Conservation (phyloP, 2,113 vertebrate species). For the Cacatua alba region DNA sequence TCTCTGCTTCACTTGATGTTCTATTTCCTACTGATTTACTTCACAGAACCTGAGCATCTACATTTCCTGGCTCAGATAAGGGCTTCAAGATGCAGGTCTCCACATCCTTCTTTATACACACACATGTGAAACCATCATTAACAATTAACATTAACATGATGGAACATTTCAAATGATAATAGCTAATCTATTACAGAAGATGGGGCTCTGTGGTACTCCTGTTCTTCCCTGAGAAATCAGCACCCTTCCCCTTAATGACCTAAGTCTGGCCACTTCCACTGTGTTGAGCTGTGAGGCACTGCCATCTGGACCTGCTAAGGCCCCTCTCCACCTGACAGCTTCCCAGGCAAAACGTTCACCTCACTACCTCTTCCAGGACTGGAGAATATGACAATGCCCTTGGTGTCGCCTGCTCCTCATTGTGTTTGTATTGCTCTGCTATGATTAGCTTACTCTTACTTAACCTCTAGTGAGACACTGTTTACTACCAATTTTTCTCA, state of each 20-base stretch:
- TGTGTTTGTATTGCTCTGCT: not conserved
- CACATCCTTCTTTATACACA: not conserved
- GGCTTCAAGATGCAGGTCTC: not conserved
- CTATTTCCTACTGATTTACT: not conserved
- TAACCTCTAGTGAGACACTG: not conserved
- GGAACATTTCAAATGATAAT: not conserved
- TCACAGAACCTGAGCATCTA: not conserved
- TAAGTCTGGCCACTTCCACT: not conserved
- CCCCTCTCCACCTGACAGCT: not conserved
- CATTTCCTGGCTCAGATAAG: not conserved
- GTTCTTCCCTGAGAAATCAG: not conserved
- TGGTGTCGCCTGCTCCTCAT: not conserved
- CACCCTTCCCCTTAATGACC: fast-evolving
- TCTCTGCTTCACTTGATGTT: not conserved
- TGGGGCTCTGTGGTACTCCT: not conserved
- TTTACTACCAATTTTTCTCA: not conserved
- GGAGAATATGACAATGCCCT: not conserved
- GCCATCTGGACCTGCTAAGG: not conserved
- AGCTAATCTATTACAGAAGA: not conserved
- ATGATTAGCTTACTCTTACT: not conserved
- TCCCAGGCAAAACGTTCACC: not conserved
- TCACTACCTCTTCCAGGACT: not conserved
- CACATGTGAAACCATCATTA: not conserved
- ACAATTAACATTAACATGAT: not conserved
- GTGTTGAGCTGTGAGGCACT: not conserved